A percentile compares a stretch with the other conserved stretches of the same genome.
phyloP scores from a whole-genome alignment of 2,888 invertebrate species.

The Caenorhabditis sp. region DNA sequence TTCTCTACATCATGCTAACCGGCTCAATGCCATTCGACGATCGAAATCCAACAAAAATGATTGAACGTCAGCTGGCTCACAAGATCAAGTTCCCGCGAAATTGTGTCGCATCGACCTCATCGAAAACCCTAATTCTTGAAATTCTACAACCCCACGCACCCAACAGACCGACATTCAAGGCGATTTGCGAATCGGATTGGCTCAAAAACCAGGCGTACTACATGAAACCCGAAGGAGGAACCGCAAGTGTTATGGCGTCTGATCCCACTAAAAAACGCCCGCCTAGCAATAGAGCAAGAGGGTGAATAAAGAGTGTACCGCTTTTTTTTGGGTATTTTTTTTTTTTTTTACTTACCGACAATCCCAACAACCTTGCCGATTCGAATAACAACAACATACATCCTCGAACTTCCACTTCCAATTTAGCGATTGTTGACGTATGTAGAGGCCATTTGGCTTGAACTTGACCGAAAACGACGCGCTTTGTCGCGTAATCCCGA shows the following conservation, averaged over 20 bases:
- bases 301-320: background rate
- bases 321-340: background rate
- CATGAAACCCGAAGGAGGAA: conserved; percentile 24
- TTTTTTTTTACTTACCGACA: conserved; percentile 31
- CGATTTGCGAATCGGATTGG: conserved; percentile 52
- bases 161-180: conserved; percentile 45
- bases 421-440: conserved; percentile 73
- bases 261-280: background rate
- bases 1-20: conserved; percentile 81
- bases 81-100: conserved; percentile 40
- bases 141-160: conserved; percentile 61
- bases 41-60: conserved; percentile 49
- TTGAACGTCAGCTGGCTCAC: conserved; percentile 43
- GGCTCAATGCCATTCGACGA: conserved; percentile 67
- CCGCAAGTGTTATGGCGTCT: background rate
- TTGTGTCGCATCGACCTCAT: conserved; percentile 31
- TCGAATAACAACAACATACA: conserved; percentile 74
- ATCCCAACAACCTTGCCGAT: conserved; percentile 74
- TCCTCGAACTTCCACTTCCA: conserved; percentile 75
- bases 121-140: conserved; percentile 52
- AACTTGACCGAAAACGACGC: conserved; percentile 74
- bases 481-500: conserved; percentile 74
- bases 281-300: background rate
- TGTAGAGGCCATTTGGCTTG: conserved; percentile 74
- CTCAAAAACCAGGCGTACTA: conserved; percentile 45